Evolutionary conservation across 2,888 invertebrate species (phyloP).

Genomic region (Hofmannophila pseudospretella): DNA sequence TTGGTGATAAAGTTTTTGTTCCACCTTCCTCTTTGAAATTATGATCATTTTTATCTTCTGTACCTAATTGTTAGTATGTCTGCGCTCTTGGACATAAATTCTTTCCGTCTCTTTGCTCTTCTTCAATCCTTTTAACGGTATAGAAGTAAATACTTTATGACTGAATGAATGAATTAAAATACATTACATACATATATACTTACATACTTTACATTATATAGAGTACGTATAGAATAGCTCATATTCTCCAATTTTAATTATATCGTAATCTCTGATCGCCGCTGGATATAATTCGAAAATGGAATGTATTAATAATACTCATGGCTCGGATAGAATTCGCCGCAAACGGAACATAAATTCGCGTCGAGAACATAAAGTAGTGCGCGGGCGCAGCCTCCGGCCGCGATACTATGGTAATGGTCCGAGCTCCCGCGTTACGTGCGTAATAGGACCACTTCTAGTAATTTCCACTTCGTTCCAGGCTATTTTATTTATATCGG

Average conservation of each 20-base stretch:
- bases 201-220: too few relatives aligned
- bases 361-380: conserved; percentile 15
- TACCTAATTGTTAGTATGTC: too few relatives aligned
- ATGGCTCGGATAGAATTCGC: conserved; percentile 12
- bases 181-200: too few relatives aligned
- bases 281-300: conserved; percentile 11
- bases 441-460: conserved; percentile 56
- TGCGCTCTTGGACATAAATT: too few relatives aligned
- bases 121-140: not conserved
- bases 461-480: conserved; percentile 60
- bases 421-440: conserved; percentile 59
- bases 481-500: conserved; percentile 41
- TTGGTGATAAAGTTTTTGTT: too few relatives aligned
- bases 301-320: conserved; percentile 11
- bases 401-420: conserved; percentile 46
- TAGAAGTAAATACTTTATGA: too few relatives aligned
- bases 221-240: too few relatives aligned
- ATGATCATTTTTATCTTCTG: too few relatives aligned
- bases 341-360: conserved; percentile 16
- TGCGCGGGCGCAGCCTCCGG: not conserved
- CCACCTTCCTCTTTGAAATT: too few relatives aligned
- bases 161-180: too few relatives aligned
- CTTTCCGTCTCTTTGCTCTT: not conserved
- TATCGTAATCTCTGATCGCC: conserved; percentile 7
- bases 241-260: conserved; percentile 7